Percentiles rank a stretch among this genome's conserved stretches.
Evolutionary conservation across 2,113 vertebrate species (phyloP).

Genomic region (Elachura formosa): DNA sequence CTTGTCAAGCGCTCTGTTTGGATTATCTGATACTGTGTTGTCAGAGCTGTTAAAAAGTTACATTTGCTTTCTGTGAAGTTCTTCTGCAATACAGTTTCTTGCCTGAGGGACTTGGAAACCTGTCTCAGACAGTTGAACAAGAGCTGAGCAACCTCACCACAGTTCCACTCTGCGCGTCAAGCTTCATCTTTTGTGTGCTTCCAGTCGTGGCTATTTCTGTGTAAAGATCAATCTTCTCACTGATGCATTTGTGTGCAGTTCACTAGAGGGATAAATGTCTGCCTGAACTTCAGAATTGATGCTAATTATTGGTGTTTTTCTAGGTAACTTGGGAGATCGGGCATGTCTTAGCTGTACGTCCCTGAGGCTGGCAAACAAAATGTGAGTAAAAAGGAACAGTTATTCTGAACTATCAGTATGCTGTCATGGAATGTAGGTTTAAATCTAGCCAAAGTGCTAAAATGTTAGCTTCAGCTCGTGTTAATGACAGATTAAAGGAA

Average conservation of each 20-base stretch:
- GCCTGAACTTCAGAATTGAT: background rate
- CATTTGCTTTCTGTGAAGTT: background rate
- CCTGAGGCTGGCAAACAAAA: constrained; percentile 70
- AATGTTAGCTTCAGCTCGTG: background rate
- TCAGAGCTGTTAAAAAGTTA: background rate
- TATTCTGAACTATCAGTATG: background rate
- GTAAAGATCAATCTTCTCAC: background rate
- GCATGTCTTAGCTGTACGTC: constrained; percentile 79
- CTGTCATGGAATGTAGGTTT: background rate
- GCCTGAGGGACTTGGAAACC: background rate
- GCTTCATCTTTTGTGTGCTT: background rate
- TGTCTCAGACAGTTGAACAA: background rate
- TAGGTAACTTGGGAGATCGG: constrained; percentile 77
- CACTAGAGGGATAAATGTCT: background rate
- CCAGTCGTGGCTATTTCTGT: background rate
- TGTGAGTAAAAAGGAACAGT: constrained; percentile 70
- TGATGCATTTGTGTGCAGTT: background rate
- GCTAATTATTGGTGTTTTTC: background rate
- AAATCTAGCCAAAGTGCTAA: background rate
- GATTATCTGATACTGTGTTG: background rate
- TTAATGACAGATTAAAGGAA: background rate
- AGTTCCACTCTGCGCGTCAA: rapidly evolving
- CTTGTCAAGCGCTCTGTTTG: background rate
- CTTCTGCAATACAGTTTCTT: background rate
- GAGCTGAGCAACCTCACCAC: background rate